A percentile compares a stretch with the other conserved stretches of the same genome.
phyloP scores from a whole-genome alignment of 2,888 invertebrate genomes.

The Habroteleia sp. region DNA sequence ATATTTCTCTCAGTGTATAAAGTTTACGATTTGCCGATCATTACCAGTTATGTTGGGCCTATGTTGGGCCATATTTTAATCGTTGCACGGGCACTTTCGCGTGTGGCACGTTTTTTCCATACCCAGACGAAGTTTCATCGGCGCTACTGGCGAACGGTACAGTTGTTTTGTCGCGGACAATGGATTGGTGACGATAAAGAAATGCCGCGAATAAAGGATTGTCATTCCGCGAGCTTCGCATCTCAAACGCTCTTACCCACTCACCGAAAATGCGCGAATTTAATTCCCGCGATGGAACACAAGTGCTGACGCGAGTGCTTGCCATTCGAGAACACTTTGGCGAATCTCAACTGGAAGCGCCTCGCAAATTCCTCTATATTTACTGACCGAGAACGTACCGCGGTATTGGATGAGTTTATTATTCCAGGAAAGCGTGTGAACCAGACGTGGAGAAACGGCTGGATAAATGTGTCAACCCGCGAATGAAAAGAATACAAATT shows the following conservation, averaged over 20 bases:
- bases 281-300: conserved; percentile 43
- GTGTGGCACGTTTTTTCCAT: conserved; percentile 28
- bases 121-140: conserved; percentile 11
- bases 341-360: conserved; percentile 28
- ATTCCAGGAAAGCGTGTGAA: conserved; percentile 11
- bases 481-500: no score
- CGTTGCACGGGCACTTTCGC: no score
- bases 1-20: no score
- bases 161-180: conserved; percentile 33
- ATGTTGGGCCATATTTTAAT: no score
- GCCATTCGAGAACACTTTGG: conserved; percentile 31
- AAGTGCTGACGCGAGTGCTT: conserved; percentile 34
- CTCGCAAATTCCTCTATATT: conserved; percentile 26
- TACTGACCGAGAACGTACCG: conserved; percentile 25
- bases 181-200: conserved; percentile 16
- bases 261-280: conserved; percentile 42
- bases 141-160: conserved; percentile 31
- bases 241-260: conserved; percentile 36
- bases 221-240: conserved; percentile 36
- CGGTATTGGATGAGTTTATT: conserved; percentile 33
- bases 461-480: neutral
- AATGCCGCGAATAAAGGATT: conserved; percentile 40
- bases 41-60: no score
- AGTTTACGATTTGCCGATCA: no score
- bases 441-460: neutral